Conservation (phyloP, 2,888 invertebrate genomes). For the Micoletzkya japonica region DNA sequence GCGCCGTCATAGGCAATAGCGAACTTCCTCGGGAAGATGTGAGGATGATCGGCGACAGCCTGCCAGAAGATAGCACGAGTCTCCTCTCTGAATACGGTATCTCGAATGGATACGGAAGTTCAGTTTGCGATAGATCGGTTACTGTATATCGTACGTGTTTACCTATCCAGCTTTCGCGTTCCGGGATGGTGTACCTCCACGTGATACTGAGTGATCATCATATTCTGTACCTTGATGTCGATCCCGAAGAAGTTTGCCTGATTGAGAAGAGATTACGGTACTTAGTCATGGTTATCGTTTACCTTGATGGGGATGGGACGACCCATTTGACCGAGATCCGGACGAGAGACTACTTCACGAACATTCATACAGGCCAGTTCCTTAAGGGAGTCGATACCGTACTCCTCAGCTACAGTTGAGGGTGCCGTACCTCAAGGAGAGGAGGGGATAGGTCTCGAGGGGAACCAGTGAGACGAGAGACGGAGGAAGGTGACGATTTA, state of each 20-base stretch:
- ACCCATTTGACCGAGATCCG: constrained; percentile 47
- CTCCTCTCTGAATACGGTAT: constrained; percentile 49
- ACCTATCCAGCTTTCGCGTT: constrained; percentile 54
- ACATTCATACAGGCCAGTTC: constrained; percentile 52
- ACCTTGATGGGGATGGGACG: constrained; percentile 43
- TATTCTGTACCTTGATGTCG: constrained; percentile 37
- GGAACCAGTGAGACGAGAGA: constrained; percentile 29
- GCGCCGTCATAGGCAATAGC: constrained; percentile 58
- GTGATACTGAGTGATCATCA: constrained; percentile 58
- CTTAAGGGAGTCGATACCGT: constrained; percentile 27
- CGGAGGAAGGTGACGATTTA: constrained; percentile 29
- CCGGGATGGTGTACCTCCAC: constrained; percentile 57
- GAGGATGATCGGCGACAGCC: constrained; percentile 45
- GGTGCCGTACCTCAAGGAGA: constrained; percentile 26
- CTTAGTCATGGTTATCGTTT: neutral
- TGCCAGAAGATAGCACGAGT: constrained; percentile 58
- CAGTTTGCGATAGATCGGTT: neutral
- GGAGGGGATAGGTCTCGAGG: constrained; percentile 35
- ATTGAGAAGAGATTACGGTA: constrained; percentile 1
- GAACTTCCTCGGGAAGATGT: constrained; percentile 51
- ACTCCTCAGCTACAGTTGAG: neutral
- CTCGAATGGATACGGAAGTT: neutral
- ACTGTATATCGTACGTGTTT: constrained; percentile 1
- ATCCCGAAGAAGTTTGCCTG: constrained; percentile 58
- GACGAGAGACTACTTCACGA: constrained; percentile 46